Evolutionary conservation across 1,140 invertebrate genomes (phyloP), one percentile per base, ranked within the genome.

Genomic region (Copidosoma floridanum): DNA sequence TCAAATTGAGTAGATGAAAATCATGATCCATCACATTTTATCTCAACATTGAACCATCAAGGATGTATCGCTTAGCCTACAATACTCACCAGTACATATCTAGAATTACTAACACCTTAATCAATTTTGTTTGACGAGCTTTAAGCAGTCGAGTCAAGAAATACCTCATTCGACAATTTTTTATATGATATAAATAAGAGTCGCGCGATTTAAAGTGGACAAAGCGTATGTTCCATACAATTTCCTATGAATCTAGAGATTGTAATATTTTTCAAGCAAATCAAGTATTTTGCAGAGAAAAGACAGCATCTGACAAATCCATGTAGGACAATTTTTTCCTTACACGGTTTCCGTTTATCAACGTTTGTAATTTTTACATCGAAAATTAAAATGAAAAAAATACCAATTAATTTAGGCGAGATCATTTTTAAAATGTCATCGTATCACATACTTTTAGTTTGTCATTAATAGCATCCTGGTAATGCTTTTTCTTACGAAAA

Each of bases 1-100:
- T 40, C 27, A 18, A 52, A 43, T 32, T 38, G 21, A 50, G 43
- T 16, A 35, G 21, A 35, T 21, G n/a, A n/a, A 2, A 38, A 37
- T 27, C 4, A 40, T 38, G 23, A 54, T 12, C 35, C 50, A 29
- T 44, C 54, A 47, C 40, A 21, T 53, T 53, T 32, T 40, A 44
- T 46, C 32, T 52, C n/a, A 54, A 35, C 21, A 47, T 27, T 40
- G 11, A 51, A 43, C 24, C 46, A 11, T 18, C 35, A 8, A 3
- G 16, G 12, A 62, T 57, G 20, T 57, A 56, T 56, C 38, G 37
- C 21, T 43, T 51, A 62, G 43, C 47, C 60, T 62, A 53, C 40
- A 62, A 51, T 44, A 27, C 52, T 11, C 16, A 48, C 26, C 26
- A 44, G 12, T 46, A 47, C 18, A 53, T 26, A 44, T 16, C 41